phyloP scores from a whole-genome alignment of 2,888 invertebrate genomes.

The Nemoura dubitans region DNA sequence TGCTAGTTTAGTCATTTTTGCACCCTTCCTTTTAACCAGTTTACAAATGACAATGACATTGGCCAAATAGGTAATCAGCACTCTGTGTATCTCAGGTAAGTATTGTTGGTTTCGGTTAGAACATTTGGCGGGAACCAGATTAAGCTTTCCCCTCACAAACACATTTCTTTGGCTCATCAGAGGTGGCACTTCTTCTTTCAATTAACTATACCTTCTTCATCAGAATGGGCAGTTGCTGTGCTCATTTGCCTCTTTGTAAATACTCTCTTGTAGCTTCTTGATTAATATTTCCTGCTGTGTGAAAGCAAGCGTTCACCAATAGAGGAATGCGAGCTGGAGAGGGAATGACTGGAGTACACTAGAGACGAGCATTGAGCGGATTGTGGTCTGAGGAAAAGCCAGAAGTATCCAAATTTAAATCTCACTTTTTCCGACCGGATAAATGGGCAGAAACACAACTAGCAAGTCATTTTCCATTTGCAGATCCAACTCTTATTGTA shows the following conservation, averaged over 20 bases:
- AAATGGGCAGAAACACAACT: conserved; percentile 37
- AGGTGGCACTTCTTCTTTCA: neutral
- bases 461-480: conserved; percentile 49
- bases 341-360: conserved; percentile 1
- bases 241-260: neutral
- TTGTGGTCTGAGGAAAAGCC: conserved; percentile 39
- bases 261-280: neutral
- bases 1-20: neutral
- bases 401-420: conserved; percentile 38
- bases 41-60: neutral
- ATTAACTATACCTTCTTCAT: neutral
- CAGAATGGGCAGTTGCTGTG: neutral
- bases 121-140: neutral
- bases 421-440: conserved; percentile 25
- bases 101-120: neutral
- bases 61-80: neutral
- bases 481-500: conserved; percentile 51
- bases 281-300: conserved; percentile 7
- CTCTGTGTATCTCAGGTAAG: neutral
- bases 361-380: conserved; percentile 8
- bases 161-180: neutral
- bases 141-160: conserved; percentile 2
- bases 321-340: neutral
- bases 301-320: neutral
- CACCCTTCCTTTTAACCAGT: neutral